Conservation (phyloP, 2,113 vertebrate species). For the Anhinga anhinga region DNA sequence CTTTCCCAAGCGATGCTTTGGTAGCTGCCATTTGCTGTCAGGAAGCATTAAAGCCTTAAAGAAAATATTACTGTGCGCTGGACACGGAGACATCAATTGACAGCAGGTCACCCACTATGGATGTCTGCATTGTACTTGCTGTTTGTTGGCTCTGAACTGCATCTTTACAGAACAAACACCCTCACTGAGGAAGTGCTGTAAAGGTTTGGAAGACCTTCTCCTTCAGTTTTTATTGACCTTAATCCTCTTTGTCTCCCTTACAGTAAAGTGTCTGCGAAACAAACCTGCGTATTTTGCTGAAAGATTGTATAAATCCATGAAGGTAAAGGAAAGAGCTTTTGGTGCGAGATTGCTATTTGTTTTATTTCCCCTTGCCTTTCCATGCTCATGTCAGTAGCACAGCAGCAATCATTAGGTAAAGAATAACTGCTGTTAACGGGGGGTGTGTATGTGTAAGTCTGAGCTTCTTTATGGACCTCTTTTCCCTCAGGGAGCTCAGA, state of each 20-base stretch:
- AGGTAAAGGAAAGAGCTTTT: slow-evolving; percentile 77
- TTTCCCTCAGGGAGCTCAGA: not conserved
- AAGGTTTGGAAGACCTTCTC: not conserved
- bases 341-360: not conserved
- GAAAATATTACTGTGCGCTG: not conserved
- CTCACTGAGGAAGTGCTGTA: not conserved
- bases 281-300: slow-evolving; percentile 91
- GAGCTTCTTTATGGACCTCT: not conserved
- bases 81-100: not conserved
- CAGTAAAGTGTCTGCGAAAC: slow-evolving; percentile 88
- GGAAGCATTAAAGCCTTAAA: not conserved
- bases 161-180: not conserved
- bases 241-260: not conserved
- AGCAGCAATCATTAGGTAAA: not conserved
- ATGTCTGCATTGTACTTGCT: not conserved
- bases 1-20: not conserved
- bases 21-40: not conserved
- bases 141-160: not conserved
- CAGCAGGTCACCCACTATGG: not conserved
- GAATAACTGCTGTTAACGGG: not conserved
- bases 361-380: not conserved
- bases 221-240: not conserved
- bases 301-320: slow-evolving; percentile 94
- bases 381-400: not conserved
- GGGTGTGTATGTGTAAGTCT: not conserved